These are phyloP conservation scores for Capitella teleta DNA, from an alignment of 1,140 invertebrate genomes.

Conservation along the genomic window DNA sequence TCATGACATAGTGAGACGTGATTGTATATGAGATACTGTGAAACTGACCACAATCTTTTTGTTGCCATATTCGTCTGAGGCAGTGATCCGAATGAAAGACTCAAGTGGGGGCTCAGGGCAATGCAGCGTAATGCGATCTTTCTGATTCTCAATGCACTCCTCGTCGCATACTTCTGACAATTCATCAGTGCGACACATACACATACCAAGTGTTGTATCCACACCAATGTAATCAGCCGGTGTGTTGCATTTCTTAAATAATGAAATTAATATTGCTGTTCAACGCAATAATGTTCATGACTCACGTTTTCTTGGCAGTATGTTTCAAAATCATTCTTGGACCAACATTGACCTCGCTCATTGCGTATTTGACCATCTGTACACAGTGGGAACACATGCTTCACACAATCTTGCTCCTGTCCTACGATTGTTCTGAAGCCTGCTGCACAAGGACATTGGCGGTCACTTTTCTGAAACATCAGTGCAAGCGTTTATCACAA, in stretches of 20 bases:
- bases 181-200: slow-evolving; percentile 27
- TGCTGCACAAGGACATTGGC: slow-evolving; percentile 27
- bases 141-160: slow-evolving; percentile 21
- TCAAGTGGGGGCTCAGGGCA: slow-evolving; percentile 23
- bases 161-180: slow-evolving; percentile 26
- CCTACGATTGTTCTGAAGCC: slow-evolving; percentile 20
- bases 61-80: neutral
- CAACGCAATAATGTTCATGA: neutral
- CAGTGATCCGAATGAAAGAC: slow-evolving; percentile 20
- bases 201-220: slow-evolving; percentile 22
- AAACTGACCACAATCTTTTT: neutral
- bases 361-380: slow-evolving; percentile 18
- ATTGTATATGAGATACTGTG: neutral
- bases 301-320: slow-evolving; percentile 16
- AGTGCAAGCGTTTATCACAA: neutral
- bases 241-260: slow-evolving; percentile 18
- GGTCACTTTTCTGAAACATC: slow-evolving; percentile 23
- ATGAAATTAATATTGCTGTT: neutral
- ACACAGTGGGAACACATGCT: slow-evolving; percentile 30
- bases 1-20: slow-evolving; percentile 3
- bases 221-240: slow-evolving; percentile 19
- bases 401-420: slow-evolving; percentile 22
- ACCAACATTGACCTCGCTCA: slow-evolving; percentile 26
- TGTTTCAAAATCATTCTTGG: slow-evolving; percentile 18
- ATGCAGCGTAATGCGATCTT: slow-evolving; percentile 17